Percentiles rank a stretch among this genome's conserved stretches.
Evolutionary conservation across 2,888 invertebrate genomes (phyloP).

Genomic region (Metacarcinus magister): DNA sequence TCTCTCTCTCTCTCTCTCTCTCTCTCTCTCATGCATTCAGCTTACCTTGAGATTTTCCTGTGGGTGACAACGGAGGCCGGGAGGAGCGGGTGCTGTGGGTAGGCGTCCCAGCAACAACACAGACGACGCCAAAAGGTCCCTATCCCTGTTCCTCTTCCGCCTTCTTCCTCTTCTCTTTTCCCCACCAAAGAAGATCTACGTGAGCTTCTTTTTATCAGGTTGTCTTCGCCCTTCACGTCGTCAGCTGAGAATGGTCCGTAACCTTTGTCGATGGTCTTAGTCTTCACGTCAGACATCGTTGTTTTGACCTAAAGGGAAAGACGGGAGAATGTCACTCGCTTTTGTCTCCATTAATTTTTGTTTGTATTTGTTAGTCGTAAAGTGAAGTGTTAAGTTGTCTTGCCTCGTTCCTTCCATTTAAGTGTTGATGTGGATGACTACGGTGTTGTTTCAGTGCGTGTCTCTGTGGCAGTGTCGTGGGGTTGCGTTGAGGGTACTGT

Average conservation of each 20-base stretch:
- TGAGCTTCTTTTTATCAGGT: not conserved
- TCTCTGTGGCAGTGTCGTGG: not conserved
- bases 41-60: conserved; percentile 76
- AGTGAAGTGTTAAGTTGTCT: not conserved
- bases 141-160: not conserved
- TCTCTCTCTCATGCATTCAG: not conserved
- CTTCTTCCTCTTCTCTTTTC: not conserved
- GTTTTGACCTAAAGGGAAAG: conserved; percentile 30
- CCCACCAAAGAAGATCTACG: conserved; percentile 6
- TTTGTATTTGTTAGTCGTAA: not conserved
- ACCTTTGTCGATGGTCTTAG: conserved; percentile 56
- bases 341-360: not conserved
- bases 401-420: not conserved
- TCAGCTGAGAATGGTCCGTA: conserved; percentile 66
- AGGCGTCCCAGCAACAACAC: conserved; percentile 62
- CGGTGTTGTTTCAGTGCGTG: not conserved
- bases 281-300: conserved; percentile 55
- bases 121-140: conserved; percentile 20
- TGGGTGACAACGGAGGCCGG: conserved; percentile 72
- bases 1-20: not conserved
- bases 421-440: not conserved
- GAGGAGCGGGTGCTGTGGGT: conserved; percentile 63
- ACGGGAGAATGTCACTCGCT: not conserved
- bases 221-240: conserved; percentile 35
- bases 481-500: not conserved